Evolutionary conservation across 2,113 vertebrate species (phyloP).

Genomic region (Alouatta palliata): DNA sequence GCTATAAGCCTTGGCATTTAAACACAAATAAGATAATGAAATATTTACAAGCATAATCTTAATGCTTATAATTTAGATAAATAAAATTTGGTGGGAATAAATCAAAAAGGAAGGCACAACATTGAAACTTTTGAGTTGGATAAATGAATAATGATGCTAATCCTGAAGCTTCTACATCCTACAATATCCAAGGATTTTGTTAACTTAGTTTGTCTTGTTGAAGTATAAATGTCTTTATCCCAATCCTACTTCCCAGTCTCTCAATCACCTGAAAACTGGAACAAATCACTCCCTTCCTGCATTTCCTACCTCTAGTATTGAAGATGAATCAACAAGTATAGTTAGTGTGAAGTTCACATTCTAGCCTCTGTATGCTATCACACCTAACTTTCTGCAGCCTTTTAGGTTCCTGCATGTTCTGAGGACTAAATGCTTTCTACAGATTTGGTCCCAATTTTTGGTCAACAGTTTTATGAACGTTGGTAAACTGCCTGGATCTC

Average conservation of each 20-base stretch:
- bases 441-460: background rate
- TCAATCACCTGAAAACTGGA: background rate
- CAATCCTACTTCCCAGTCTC: background rate
- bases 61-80: background rate
- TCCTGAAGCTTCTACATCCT: background rate
- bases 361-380: background rate
- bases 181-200: background rate
- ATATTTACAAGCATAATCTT: background rate
- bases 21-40: background rate
- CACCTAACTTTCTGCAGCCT: background rate
- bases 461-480: background rate
- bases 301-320: background rate
- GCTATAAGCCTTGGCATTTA: background rate
- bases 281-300: rapidly evolving
- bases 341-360: background rate
- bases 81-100: background rate
- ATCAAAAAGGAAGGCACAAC: background rate
- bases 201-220: background rate
- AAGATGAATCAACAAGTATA: background rate
- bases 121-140: background rate
- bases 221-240: background rate
- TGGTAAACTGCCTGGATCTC: background rate
- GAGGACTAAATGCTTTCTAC: background rate
- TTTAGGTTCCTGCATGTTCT: background rate
- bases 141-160: background rate